Percentiles rank a stretch among this genome's conserved stretches.
phyloP scores from a whole-genome alignment of 2,888 invertebrate species.

The Tachina grossa region DNA sequence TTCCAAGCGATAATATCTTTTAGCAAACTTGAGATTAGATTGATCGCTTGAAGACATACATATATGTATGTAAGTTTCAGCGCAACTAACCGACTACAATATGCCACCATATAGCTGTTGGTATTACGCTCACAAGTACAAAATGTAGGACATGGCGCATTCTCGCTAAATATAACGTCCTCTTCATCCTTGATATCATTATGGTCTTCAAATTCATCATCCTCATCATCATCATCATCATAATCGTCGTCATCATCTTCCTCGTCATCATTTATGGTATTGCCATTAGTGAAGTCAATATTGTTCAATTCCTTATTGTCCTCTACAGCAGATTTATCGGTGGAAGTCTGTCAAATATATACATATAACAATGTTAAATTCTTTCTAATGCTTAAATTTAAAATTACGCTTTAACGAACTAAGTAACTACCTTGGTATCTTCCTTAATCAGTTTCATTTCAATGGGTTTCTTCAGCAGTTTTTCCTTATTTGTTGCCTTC shows the following conservation, averaged over 20 bases:
- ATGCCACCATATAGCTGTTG: slow-evolving; percentile 86
- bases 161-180: slow-evolving; percentile 79
- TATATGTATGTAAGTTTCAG: too few species aligned
- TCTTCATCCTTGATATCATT: slow-evolving; percentile 79
- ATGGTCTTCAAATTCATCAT: slow-evolving; percentile 77
- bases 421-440: slow-evolving; percentile 73
- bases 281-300: slow-evolving; percentile 73
- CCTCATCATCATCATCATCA: slow-evolving; percentile 75
- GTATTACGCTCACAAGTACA: slow-evolving; percentile 85
- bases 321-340: slow-evolving; percentile 45
- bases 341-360: slow-evolving; percentile 60
- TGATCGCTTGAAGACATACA: too few species aligned
- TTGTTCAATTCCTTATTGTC: slow-evolving; percentile 73
- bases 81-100: slow-evolving; percentile 85
- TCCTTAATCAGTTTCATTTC: slow-evolving; percentile 76
- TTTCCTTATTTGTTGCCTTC: slow-evolving; percentile 72
- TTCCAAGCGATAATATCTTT: too few species aligned
- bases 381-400: background rate
- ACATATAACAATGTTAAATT: too few species aligned
- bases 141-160: slow-evolving; percentile 86
- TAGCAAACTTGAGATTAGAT: too few species aligned
- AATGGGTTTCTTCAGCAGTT: slow-evolving; percentile 73
- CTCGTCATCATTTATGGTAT: slow-evolving; percentile 74
- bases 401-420: background rate
- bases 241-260: slow-evolving; percentile 73